phyloP scores from a whole-genome alignment of 2,888 invertebrate genomes.

The Eilema sororculum region DNA sequence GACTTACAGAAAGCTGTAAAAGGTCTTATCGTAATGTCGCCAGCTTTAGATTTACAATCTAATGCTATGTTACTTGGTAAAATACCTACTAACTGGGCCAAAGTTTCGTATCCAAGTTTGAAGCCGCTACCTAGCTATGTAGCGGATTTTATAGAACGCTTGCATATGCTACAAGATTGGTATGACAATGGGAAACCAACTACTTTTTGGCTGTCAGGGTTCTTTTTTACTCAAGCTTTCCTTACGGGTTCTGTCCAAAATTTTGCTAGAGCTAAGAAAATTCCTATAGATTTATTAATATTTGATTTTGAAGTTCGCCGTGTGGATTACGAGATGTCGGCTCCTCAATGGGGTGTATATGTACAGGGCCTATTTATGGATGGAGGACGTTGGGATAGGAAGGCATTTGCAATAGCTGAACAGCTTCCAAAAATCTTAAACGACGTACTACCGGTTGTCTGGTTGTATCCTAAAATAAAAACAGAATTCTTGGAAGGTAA shows the following conservation, averaged over 20 bases:
- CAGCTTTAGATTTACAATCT: slow-evolving; percentile 91
- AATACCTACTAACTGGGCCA: slow-evolving; percentile 93
- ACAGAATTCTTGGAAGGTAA: slow-evolving; percentile 80
- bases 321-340: slow-evolving; percentile 71
- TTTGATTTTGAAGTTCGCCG: slow-evolving; percentile 91
- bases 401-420: slow-evolving; percentile 88
- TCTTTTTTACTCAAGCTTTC: slow-evolving; percentile 97
- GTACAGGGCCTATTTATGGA: slow-evolving; percentile 93
- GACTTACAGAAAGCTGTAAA: slow-evolving; percentile 93
- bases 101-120: slow-evolving; percentile 95
- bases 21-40: slow-evolving; percentile 95
- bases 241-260: slow-evolving; percentile 96
- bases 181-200: slow-evolving; percentile 90
- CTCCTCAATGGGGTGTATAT: slow-evolving; percentile 89
- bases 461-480: slow-evolving; percentile 89
- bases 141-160: slow-evolving; percentile 91
- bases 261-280: slow-evolving; percentile 93
- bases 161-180: slow-evolving; percentile 91
- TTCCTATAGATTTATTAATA: slow-evolving; percentile 94
- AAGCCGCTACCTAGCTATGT: slow-evolving; percentile 95
- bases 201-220: slow-evolving; percentile 96
- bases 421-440: slow-evolving; percentile 93
- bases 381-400: slow-evolving; percentile 94
- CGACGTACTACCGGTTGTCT: slow-evolving; percentile 92
- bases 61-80: slow-evolving; percentile 90